Conservation (phyloP, 2,888 invertebrate species). For the Spilosoma lubricipeda region DNA sequence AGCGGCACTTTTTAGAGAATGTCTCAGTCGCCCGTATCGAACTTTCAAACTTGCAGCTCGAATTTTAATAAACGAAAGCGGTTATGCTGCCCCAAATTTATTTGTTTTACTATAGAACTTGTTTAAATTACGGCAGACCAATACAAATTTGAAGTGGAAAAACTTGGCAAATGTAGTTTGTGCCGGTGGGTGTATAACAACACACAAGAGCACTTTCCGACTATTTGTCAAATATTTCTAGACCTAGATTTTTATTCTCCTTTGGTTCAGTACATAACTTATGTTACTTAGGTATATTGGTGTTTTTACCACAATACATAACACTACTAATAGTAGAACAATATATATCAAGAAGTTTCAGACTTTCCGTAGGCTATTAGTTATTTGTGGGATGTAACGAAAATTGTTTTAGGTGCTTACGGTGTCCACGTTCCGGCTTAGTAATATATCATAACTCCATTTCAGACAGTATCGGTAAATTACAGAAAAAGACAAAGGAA, state of each 20-base stretch:
- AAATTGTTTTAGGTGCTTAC: slow-evolving; percentile 56
- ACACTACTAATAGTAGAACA: slow-evolving; percentile 24
- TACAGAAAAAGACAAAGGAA: slow-evolving; percentile 60
- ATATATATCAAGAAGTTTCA: slow-evolving; percentile 29
- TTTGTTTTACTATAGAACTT: slow-evolving; percentile 62
- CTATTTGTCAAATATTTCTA: neutral
- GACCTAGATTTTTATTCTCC: slow-evolving; percentile 21
- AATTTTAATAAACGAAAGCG: slow-evolving; percentile 74
- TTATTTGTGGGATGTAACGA: slow-evolving; percentile 37
- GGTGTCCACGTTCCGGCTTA: slow-evolving; percentile 51
- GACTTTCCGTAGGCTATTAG: slow-evolving; percentile 27
- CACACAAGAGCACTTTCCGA: neutral
- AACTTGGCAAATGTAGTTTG: slow-evolving; percentile 32
- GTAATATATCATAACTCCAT: slow-evolving; percentile 69
- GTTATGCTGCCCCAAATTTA: slow-evolving; percentile 55
- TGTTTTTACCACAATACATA: slow-evolving; percentile 21
- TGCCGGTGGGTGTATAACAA: neutral
- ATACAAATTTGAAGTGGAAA: slow-evolving; percentile 52
- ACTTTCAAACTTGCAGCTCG: slow-evolving; percentile 67
- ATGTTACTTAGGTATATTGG: slow-evolving; percentile 17
- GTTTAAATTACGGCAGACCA: slow-evolving; percentile 57
- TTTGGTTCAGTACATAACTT: slow-evolving; percentile 12
- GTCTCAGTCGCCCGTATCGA: slow-evolving; percentile 64
- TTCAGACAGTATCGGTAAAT: slow-evolving; percentile 69
- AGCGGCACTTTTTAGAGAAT: slow-evolving; percentile 65